These are phyloP conservation scores for Micromys minutus DNA, from an alignment of 2,113 vertebrate genomes.

Conservation along the genomic window DNA sequence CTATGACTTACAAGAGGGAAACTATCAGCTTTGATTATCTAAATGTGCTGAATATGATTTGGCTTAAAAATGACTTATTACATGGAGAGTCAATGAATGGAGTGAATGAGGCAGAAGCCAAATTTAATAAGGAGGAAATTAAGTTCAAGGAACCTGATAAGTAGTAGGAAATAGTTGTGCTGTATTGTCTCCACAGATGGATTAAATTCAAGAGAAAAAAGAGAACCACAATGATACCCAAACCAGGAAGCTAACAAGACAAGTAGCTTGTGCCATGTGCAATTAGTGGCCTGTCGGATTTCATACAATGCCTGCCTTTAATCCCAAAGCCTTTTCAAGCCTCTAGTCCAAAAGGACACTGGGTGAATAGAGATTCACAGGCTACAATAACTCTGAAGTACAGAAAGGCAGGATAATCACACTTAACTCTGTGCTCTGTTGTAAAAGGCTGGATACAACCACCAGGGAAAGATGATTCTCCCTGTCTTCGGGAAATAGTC, in stretches of 20 bases:
- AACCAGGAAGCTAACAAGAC: conserved; percentile 62
- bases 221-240: conserved; percentile 37
- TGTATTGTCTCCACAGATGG: conserved; percentile 67
- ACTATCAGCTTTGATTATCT: conserved; percentile 55
- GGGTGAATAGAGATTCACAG: neutral
- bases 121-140: conserved; percentile 74
- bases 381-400: neutral
- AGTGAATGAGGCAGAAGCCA: conserved; percentile 45
- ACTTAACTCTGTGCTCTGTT: conserved; percentile 26
- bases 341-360: conserved; percentile 7
- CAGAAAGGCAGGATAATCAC: neutral
- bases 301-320: conserved; percentile 10
- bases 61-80: conserved; percentile 61
- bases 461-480: neutral
- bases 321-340: conserved; percentile 37
- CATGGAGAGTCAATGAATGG: conserved; percentile 42
- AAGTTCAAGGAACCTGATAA: conserved; percentile 69
- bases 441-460: neutral
- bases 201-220: conserved; percentile 67
- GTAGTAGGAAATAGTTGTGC: conserved; percentile 55
- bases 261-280: conserved; percentile 14
- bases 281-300: conserved; percentile 54
- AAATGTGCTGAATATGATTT: conserved; percentile 29
- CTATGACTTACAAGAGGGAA: conserved; percentile 8
- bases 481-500: neutral